Evolutionary conservation across 2,888 invertebrate genomes (phyloP), one percentile per base, ranked within the genome.

Genomic region (Ennomos fuscantarius): DNA sequence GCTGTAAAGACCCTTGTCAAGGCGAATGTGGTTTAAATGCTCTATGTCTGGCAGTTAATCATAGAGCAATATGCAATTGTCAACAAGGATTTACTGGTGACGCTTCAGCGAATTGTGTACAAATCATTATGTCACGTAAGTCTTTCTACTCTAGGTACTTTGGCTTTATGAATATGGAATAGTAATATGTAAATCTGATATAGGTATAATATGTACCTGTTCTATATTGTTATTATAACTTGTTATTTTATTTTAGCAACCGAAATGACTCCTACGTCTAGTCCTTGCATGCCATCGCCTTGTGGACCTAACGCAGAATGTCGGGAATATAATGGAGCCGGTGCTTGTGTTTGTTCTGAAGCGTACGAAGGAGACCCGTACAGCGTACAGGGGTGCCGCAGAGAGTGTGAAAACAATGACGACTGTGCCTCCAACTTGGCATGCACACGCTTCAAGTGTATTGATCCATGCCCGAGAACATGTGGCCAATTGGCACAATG

Each of bases 221-320:
- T 10, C n/a, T n/a, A 0, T 3, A 44, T 12, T 9, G 2, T 8
- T 24, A 2, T 43, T 43, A 41, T 37, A 52, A n/a, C 62, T 40
- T 43, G 6, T 24, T 39, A 15, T 45, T 11, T 54, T 45, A 13
- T 44, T 35, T 55, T 49, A 94, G 94, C 94, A 15, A 93, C 95
- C 9, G 94, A 95, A 82, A 92, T 93, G 72, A 93, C 94, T 55
- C 94, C 94, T 43, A 93, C 93, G 41, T 81, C 94, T n/a, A 95
- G 96, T 66, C 97, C 97, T 6, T 97, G 97, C 74, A 93, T 93
- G 52, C 97, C 97, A 47, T 96, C 96, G 55, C 97, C 97, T 1
- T 97, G 97, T 77, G 97, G 97, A 37, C 95, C 95, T 6, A 96
- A 96, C 72, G 96, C 97, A 2, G 96, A 96, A 83, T 97, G 96